Base-by-base conservation (phyloP, 53 echinoderm and acorn worm species). In the Actinopyga echinites region DNA sequence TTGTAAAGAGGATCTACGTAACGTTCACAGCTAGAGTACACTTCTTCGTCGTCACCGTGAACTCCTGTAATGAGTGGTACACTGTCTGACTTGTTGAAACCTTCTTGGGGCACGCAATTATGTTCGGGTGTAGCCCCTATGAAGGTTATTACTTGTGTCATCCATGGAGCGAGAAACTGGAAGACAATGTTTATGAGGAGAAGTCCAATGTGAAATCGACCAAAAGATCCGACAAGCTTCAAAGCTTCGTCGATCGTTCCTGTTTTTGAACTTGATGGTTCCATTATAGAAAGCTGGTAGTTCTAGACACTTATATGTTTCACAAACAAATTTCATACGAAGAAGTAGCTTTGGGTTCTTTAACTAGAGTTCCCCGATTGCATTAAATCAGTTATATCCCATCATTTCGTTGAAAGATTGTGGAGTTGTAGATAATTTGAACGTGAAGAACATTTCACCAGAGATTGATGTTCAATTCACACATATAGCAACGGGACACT, bases 71-170 rank as follows among this genome's bases (percentile, higher is more conserved):
- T 12, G 5, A 44, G n/a, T 40, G 1, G 10, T 1, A 23, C 8
- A 24, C 29, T 25, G 15, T 26, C 10, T 2, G 31, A 21, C 8
- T 6, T 8, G 36, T 71, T 71, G 20, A 42, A 23, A 17, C 40
- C 71, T 26, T 9, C 44, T 8, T 23, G 22, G 4, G 71, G n/a
- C n/a, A n/a, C 25, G 37, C 71, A 71, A 40, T 26, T 21, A 23
- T 71, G 42, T 1, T 71, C 42, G 17, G 71, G 71, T 44, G 71
- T 35, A 24, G 31, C 71, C 17, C 71, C 71, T 40, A 71, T 71
- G 22, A 71, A 71, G 25, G 71, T 71, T 71, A 71, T 71, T 6
- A 42, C 71, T 13, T 35, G 36, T 6, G 40, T 40, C 2, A 71
- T 13, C 71, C 71, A 71, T 20, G 71, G 71, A 25, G n/a, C 20